Base-by-base conservation (phyloP, 2,888 invertebrate genomes). In the Nesidiocoris tenuis region DNA sequence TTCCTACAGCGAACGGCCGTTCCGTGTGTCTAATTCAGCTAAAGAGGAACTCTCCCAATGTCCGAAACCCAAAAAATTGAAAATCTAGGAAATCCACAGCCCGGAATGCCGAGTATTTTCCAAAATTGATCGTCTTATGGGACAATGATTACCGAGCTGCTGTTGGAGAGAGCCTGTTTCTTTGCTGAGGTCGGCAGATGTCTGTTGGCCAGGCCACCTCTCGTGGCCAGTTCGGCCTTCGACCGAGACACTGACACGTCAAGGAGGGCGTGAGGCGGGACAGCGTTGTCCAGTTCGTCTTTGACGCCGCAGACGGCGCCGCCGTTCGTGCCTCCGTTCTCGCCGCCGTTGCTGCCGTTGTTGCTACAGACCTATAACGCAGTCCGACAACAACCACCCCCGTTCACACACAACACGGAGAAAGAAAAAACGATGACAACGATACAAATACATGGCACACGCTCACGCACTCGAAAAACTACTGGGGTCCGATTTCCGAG, bases 171-270 rank as follows among this genome's bases (percentile, higher is more conserved):
- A 80, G 84, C 84, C 39, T 79, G 79, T 77, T 81, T 81, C 78
- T 81, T 81, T 22, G 80, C 80, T 57, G 81, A 80, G 7, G 82
- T 80, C 21, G 90, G 90, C 80, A 90, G 83, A 83, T 90, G 90
- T 75, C 93, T 86, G 84, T 91, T 89, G 12, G 91, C 91, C 79
- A 92, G 84, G 79, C 90, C 90, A 77, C 91, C 91, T 74, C 85
- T 81, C 21, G 83, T 91, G 76, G 93, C 96, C 81, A 96, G 87
- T 84, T 96, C 95, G 18, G 93, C 95, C 85, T 92, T 93, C 78
- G 90, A 89, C 84, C 91, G 91, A 79, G 90, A 93, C 17, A 91
- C 93, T 0, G 95, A 92, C 81, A 91, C 93, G 84, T 97, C 96
- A 67, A 97, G 87, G 79, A 96, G 87, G 82, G 90, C 91, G 81